Percentiles rank a stretch among this genome's conserved stretches.
These are phyloP conservation scores for Lepidonotus clava DNA, from an alignment of 2,888 invertebrate genomes.

Conservation along the genomic window DNA sequence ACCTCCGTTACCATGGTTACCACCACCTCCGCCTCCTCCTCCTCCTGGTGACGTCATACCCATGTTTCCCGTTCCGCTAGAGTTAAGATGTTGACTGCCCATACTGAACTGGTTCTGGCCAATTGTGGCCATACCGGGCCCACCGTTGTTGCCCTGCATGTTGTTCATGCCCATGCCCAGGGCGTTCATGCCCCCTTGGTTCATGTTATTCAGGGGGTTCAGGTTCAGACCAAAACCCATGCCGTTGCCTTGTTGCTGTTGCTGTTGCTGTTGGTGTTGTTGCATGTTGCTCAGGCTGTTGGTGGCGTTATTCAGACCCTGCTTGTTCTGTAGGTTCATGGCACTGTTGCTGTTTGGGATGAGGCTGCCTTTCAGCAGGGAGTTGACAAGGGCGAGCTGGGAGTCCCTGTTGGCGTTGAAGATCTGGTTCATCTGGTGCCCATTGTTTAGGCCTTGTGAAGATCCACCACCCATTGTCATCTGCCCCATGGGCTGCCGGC, in stretches of 20 bases:
- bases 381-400: constrained; percentile 46
- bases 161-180: neutral
- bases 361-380: constrained; percentile 44
- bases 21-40: neutral
- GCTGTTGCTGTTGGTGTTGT: neutral
- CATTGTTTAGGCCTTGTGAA: neutral
- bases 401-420: constrained; percentile 44
- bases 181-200: constrained; percentile 17
- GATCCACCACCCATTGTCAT: neutral
- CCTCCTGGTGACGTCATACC: constrained; percentile 43
- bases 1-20: neutral
- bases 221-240: no score
- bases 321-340: no score
- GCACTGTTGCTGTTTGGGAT: constrained; percentile 12
- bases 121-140: neutral
- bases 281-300: neutral
- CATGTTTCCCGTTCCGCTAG: constrained; percentile 9
- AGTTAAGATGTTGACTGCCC: constrained; percentile 1
- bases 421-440: constrained; percentile 23
- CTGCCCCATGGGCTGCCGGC: neutral
- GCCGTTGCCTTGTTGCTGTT: no score
- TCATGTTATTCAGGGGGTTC: neutral
- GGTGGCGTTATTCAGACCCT: neutral
- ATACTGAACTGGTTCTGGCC: neutral
- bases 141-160: neutral